A percentile compares a stretch with the other conserved stretches of the same genome.
phyloP scores from a whole-genome alignment of 2,113 vertebrate genomes.

The Myotis brandtii region DNA sequence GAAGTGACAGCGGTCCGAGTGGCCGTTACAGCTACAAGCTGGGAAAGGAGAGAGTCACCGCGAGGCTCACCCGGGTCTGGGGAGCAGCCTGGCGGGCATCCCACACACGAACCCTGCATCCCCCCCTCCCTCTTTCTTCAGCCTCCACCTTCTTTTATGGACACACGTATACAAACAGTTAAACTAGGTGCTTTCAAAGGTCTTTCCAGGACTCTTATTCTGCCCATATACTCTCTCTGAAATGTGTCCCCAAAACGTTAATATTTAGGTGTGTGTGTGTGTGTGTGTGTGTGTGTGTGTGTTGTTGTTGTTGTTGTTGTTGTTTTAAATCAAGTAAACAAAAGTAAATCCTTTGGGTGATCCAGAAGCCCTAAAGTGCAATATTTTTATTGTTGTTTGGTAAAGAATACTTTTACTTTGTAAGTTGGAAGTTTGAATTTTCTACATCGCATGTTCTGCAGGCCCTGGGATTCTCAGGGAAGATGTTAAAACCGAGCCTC shows the following conservation, averaged over 20 bases:
- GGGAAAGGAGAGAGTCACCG: constrained; percentile 13
- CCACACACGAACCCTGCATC: fast-evolving
- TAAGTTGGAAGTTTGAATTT: background rate
- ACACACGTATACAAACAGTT: background rate
- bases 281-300: too few relatives aligned
- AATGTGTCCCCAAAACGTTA: background rate
- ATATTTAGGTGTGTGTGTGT: background rate
- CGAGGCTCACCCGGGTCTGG: background rate
- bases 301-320: too few relatives aligned
- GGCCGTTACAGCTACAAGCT: constrained; percentile 92
- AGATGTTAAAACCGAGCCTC: background rate
- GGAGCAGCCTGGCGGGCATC: fast-evolving
- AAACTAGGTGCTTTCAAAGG: background rate
- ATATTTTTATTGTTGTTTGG: background rate
- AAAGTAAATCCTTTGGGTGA: background rate
- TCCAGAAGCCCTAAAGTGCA: background rate
- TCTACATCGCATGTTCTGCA: background rate
- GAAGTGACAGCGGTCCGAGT: constrained; percentile 92
- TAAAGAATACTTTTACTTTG: background rate
- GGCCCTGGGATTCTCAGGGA: background rate
- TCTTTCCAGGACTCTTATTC: background rate
- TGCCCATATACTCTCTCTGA: background rate
- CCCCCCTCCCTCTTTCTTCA: fast-evolving
- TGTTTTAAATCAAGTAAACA: background rate
- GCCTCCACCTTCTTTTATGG: fast-evolving